Percentiles rank a stretch among this genome's conserved stretches.
These are phyloP conservation scores for Pleuronectes platessa DNA, from an alignment of 2,113 vertebrate genomes.

Conservation along the genomic window DNA sequence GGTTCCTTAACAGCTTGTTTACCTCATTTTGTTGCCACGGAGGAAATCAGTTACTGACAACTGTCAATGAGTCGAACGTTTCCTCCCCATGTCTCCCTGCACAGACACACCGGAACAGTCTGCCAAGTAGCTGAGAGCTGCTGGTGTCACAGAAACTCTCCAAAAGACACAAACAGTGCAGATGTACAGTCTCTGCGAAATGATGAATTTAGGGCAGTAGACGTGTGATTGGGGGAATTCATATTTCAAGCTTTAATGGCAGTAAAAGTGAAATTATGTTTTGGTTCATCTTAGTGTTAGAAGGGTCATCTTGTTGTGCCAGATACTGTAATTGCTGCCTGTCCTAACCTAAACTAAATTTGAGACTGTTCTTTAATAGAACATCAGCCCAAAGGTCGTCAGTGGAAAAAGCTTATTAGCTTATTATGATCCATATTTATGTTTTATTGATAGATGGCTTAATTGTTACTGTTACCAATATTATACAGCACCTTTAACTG, in stretches of 20 bases:
- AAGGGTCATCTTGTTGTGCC: no score
- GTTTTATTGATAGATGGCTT: no score
- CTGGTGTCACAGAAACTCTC: conserved; percentile 14
- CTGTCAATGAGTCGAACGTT: conserved; percentile 13
- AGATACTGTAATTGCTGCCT: no score
- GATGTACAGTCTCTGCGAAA: background rate
- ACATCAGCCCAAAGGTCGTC: no score
- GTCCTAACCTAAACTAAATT: background rate
- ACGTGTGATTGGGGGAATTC: background rate
- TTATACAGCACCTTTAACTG: no score
- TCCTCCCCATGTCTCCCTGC: background rate
- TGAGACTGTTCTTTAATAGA: background rate
- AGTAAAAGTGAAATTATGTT: background rate
- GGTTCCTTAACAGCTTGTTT: conserved; percentile 8
- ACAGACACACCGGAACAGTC: conserved; percentile 9
- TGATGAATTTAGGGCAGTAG: no score
- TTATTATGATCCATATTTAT: no score
- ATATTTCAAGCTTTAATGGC: background rate
- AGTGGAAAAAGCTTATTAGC: no score
- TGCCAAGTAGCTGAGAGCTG: conserved; percentile 2
- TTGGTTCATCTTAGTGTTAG: background rate
- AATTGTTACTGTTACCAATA: no score
- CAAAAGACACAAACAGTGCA: background rate
- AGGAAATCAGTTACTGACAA: conserved; percentile 14
- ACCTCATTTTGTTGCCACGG: background rate